Evolutionary conservation across 1,140 invertebrate genomes (phyloP).

Genomic region (Drosophila trapezifrons): DNA sequence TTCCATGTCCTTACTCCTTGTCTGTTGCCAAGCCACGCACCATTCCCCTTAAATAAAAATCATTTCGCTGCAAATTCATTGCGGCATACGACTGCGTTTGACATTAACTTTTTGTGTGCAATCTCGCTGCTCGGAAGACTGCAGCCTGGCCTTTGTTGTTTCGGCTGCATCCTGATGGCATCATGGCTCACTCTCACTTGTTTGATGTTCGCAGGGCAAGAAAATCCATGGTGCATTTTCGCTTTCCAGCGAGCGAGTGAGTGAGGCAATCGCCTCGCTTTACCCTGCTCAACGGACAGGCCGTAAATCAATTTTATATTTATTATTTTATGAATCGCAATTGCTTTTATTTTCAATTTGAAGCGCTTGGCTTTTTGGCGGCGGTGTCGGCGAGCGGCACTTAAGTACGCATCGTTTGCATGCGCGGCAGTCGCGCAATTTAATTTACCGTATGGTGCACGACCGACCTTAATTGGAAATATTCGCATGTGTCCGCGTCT

Average conservation of each 20-base stretch:
- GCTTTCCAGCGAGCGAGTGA: slow-evolving; percentile 42
- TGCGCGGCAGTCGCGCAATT: slow-evolving; percentile 64
- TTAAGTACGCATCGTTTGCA: slow-evolving; percentile 75
- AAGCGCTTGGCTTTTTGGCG: slow-evolving; percentile 32
- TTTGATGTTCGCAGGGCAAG: slow-evolving; percentile 40
- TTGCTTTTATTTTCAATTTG: slow-evolving; percentile 68
- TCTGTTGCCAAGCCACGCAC: slow-evolving; percentile 29
- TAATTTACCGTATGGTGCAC: slow-evolving; percentile 72
- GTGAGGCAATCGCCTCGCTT: slow-evolving; percentile 8
- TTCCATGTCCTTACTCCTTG: not conserved
- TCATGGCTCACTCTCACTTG: slow-evolving; percentile 54
- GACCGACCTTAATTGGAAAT: slow-evolving; percentile 52
- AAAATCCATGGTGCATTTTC: slow-evolving; percentile 63
- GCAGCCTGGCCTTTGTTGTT: slow-evolving; percentile 17
- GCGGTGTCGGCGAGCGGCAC: slow-evolving; percentile 41
- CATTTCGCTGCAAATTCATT: slow-evolving; percentile 68
- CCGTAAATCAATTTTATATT: slow-evolving; percentile 82
- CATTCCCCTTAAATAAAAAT: slow-evolving; percentile 75
- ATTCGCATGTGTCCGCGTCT: slow-evolving; percentile 28
- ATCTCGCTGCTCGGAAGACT: not conserved
- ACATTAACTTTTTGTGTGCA: slow-evolving; percentile 58
- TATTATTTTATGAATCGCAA: slow-evolving; percentile 82
- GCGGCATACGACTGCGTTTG: slow-evolving; percentile 65
- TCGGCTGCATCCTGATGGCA: slow-evolving; percentile 18
- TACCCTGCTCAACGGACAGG: slow-evolving; percentile 44